phyloP scores from a whole-genome alignment of 2,797 vertebrate species.

The Mormyrops boulengeri region DNA sequence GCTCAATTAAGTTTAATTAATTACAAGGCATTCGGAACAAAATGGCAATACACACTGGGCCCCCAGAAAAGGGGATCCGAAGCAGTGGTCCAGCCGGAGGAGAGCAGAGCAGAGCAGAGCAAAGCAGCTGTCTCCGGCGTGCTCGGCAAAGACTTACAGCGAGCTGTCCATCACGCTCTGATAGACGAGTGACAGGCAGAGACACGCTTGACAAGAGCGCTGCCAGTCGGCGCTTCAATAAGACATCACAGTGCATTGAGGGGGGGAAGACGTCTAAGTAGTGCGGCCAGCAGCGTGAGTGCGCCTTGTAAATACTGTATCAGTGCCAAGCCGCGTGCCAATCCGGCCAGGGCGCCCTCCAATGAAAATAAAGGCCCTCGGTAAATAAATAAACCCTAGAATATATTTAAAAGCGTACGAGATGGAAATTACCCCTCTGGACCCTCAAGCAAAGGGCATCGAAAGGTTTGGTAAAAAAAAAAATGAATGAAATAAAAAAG shows the following conservation, averaged over 20 bases:
- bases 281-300: slow-evolving; percentile 22
- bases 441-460: slow-evolving; percentile 57
- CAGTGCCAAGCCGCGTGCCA: slow-evolving; percentile 25
- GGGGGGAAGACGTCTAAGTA: slow-evolving; percentile 37
- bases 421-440: slow-evolving; percentile 56
- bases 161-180: slow-evolving; percentile 23
- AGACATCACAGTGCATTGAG: slow-evolving; percentile 36
- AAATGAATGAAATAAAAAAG: slow-evolving; percentile 27
- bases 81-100: not conserved
- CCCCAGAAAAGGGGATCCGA: not conserved
- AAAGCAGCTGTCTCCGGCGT: not conserved
- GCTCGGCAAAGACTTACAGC: not conserved
- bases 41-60: not conserved
- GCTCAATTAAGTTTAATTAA: slow-evolving; percentile 16
- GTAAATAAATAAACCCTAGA: slow-evolving; percentile 48
- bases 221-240: slow-evolving; percentile 33
- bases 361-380: slow-evolving; percentile 25
- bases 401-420: slow-evolving; percentile 47
- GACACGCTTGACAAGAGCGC: slow-evolving; percentile 30
- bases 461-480: slow-evolving; percentile 48
- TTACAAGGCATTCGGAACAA: not conserved
- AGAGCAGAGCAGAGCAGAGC: not conserved
- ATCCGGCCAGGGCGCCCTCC: not conserved
- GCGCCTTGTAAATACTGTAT: slow-evolving; percentile 26
- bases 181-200: slow-evolving; percentile 28